Conservation (phyloP, 64 coral and sea anemone genomes). For the Exaiptasia diaphana region DNA sequence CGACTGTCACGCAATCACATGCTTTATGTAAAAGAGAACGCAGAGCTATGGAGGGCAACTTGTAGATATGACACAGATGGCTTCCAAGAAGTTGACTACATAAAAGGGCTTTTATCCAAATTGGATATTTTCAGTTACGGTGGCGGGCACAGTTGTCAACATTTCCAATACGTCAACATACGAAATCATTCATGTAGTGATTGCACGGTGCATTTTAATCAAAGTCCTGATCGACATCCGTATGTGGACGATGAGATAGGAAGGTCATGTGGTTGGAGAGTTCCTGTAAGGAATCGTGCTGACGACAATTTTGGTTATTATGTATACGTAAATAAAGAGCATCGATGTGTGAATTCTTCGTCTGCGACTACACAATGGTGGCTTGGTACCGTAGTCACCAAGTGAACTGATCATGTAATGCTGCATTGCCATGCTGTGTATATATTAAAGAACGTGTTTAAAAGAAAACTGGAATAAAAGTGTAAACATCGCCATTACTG, state of each 20-base stretch:
- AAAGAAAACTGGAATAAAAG: no score
- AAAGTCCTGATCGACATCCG: background rate
- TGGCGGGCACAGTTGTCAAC: background rate
- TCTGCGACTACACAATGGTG: background rate
- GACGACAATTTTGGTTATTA: constrained; percentile 3
- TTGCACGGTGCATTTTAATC: background rate
- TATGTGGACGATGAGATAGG: background rate
- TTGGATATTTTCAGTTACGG: background rate
- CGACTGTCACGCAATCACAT: background rate
- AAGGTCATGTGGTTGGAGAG: background rate
- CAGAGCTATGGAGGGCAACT: background rate
- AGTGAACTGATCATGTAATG: no score
- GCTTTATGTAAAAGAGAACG: background rate
- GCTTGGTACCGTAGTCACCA: no score
- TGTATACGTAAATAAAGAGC: background rate
- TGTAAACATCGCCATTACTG: no score
- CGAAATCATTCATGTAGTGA: background rate
- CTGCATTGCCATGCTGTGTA: no score
- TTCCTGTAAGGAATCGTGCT: background rate
- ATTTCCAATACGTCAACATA: background rate
- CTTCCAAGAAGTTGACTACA: background rate
- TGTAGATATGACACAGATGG: background rate
- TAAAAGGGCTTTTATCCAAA: background rate
- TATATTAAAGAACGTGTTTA: no score
- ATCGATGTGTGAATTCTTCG: background rate